Evolutionary conservation across 1,140 invertebrate species (phyloP).

Genomic region (Gryon sp.): DNA sequence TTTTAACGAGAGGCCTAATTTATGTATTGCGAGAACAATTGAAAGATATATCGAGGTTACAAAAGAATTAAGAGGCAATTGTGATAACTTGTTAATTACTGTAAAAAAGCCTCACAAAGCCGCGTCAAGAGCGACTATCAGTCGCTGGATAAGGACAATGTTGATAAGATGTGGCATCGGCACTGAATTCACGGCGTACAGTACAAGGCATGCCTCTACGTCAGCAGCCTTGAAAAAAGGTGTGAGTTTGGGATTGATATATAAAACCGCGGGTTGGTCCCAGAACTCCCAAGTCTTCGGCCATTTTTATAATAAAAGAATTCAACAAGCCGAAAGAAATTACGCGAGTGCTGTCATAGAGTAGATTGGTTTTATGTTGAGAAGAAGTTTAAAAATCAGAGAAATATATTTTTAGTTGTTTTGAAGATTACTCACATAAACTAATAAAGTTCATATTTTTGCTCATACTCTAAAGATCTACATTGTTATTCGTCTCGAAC

Average conservation of each 20-base stretch:
- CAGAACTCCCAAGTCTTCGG: slow-evolving; percentile 6
- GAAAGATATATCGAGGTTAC: slow-evolving; percentile 11
- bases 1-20: slow-evolving; percentile 1
- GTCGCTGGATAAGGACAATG: too few species aligned
- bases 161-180: too few species aligned
- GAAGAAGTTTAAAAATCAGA: too few species aligned
- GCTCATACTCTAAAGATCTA: too few species aligned
- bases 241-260: slow-evolving; percentile 5
- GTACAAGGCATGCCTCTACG: slow-evolving; percentile 38
- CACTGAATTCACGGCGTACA: slow-evolving; percentile 33
- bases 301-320: slow-evolving; percentile 18
- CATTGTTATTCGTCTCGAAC: too few species aligned
- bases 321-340: background rate
- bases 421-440: too few species aligned
- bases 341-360: background rate
- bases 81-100: slow-evolving; percentile 24
- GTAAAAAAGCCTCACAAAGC: slow-evolving; percentile 9
- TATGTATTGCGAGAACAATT: slow-evolving; percentile 29
- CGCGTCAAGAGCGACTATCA: slow-evolving; percentile 2
- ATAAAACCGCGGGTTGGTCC: slow-evolving; percentile 24
- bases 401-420: too few species aligned
- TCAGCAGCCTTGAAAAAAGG: slow-evolving; percentile 27
- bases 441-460: too few species aligned
- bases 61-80: background rate
- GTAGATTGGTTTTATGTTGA: too few species aligned